Evolutionary conservation across 1,140 invertebrate genomes (phyloP).

Genomic region (Euwallacea fornicatus): DNA sequence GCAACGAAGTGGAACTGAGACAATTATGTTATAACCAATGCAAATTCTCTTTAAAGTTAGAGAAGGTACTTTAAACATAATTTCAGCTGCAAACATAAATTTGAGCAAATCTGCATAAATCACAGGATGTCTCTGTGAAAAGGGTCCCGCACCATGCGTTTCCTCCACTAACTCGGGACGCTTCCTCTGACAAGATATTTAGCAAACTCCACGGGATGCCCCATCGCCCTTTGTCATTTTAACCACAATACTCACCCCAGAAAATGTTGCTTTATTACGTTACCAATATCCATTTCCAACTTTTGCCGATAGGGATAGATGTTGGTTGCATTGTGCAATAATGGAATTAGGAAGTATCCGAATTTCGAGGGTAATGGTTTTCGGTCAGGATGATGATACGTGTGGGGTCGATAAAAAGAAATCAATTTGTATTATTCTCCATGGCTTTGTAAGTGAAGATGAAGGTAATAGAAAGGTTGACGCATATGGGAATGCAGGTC

Average conservation of each 20-base stretch:
- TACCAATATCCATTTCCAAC: slow-evolving; percentile 33
- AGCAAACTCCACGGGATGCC: slow-evolving; percentile 35
- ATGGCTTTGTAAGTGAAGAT: neutral
- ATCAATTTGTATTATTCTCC: slow-evolving; percentile 22
- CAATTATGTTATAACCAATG: no score
- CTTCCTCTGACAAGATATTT: slow-evolving; percentile 41
- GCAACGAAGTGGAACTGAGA: no score
- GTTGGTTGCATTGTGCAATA: slow-evolving; percentile 28
- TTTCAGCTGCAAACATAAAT: slow-evolving; percentile 7
- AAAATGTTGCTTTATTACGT: slow-evolving; percentile 37
- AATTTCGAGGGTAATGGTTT: slow-evolving; percentile 28
- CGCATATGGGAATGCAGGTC: no score
- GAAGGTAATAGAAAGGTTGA: no score
- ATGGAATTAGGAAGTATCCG: slow-evolving; percentile 26
- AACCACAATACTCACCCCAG: slow-evolving; percentile 34
- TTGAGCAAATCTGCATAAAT: slow-evolving; percentile 18
- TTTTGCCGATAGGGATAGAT: slow-evolving; percentile 24
- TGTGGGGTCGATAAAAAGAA: slow-evolving; percentile 25
- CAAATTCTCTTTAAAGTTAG: no score
- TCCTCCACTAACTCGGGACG: slow-evolving; percentile 18
- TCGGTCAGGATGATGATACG: neutral
- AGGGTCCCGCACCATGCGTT: slow-evolving; percentile 17
- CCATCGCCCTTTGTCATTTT: slow-evolving; percentile 36
- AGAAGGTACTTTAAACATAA: no score
- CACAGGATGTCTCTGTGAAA: slow-evolving; percentile 10